Evolutionary conservation across 2,888 invertebrate species (phyloP).

Genomic region (Orchesella flavescens): DNA sequence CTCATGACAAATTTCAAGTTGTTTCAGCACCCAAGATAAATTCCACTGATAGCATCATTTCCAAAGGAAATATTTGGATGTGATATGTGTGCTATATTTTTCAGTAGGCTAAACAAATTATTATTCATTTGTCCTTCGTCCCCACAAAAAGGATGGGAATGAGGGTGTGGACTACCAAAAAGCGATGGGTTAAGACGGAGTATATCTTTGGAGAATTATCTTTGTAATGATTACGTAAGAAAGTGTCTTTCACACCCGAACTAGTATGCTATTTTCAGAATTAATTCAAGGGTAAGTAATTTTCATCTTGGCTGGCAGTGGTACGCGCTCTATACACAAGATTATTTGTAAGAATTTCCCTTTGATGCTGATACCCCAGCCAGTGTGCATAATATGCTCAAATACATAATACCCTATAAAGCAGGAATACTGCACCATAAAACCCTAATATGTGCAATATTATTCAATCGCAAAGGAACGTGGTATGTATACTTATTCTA

Average conservation of each 20-base stretch:
- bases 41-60: not conserved
- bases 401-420: not conserved
- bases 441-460: conserved; percentile 38
- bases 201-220: too few relatives aligned
- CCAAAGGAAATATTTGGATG: not conserved
- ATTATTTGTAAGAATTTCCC: too few relatives aligned
- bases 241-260: not conserved
- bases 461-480: conserved; percentile 27
- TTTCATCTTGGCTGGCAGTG: not conserved
- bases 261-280: not conserved
- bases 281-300: conserved; percentile 16
- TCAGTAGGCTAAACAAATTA: too few relatives aligned
- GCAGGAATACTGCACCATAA: conserved; percentile 20
- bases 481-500: not conserved
- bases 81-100: not conserved
- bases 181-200: too few relatives aligned
- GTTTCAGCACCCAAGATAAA: not conserved
- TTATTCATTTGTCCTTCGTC: too few relatives aligned
- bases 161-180: too few relatives aligned
- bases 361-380: too few relatives aligned
- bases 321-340: not conserved
- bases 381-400: too few relatives aligned
- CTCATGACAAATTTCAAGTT: conserved; percentile 24
- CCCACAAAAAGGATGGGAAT: too few relatives aligned
- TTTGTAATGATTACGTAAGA: too few relatives aligned